A percentile compares a stretch with the other conserved stretches of the same genome.
phyloP scores from a whole-genome alignment of 2,888 invertebrate genomes.

The Caenorhabditis becei region DNA sequence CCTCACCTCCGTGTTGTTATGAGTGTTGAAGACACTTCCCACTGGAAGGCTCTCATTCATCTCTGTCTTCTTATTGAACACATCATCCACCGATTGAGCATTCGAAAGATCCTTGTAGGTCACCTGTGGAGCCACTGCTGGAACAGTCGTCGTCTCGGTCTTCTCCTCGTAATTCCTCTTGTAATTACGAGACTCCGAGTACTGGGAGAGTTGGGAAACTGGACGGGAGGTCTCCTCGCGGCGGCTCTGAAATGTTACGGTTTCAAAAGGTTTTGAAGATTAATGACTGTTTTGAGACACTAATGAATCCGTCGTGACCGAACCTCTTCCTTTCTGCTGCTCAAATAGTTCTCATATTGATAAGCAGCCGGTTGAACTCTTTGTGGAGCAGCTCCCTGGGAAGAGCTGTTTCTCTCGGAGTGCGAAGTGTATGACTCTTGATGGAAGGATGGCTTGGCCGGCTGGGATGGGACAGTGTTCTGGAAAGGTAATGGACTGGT shows the following conservation, averaged over 20 bases:
- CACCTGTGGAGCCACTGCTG: constrained; percentile 53
- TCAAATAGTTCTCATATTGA: constrained; percentile 61
- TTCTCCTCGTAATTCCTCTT: constrained; percentile 71
- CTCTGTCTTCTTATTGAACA: constrained; percentile 70
- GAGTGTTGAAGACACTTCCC: constrained; percentile 75
- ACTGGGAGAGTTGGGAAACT: constrained; percentile 69
- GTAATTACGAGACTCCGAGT: constrained; percentile 67
- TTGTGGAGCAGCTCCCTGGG: constrained; percentile 35
- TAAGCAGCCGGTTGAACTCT: constrained; percentile 51
- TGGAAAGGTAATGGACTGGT: too few species aligned
- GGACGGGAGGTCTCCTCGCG: constrained; percentile 68
- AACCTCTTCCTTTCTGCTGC: constrained; percentile 64
- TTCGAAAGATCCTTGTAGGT: constrained; percentile 65
- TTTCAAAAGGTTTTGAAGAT: too few species aligned
- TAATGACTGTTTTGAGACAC: too few species aligned
- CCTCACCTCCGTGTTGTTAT: constrained; percentile 72
- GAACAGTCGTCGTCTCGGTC: constrained; percentile 69
- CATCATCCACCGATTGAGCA: constrained; percentile 65
- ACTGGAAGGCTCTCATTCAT: constrained; percentile 73
- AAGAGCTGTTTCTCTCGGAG: constrained; percentile 49
- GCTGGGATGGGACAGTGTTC: constrained; percentile 55
- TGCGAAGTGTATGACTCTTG: constrained; percentile 62
- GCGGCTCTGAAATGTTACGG: constrained; percentile 50
- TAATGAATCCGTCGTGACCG: too few species aligned
- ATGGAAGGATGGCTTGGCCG: constrained; percentile 57